Conservation (phyloP, 1,140 invertebrate genomes). For the Subanguina moxae region DNA sequence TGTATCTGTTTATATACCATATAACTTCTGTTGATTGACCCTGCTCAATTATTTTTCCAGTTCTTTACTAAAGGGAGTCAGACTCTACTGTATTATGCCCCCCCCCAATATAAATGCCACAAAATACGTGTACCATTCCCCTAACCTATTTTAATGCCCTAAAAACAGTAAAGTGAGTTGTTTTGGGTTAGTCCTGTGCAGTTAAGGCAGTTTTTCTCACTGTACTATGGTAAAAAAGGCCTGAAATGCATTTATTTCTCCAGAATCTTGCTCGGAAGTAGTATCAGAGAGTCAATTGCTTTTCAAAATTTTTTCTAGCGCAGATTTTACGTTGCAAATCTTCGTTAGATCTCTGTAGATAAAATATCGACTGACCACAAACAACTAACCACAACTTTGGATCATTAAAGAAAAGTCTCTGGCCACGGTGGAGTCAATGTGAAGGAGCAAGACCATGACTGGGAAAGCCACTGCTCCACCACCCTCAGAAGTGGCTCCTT, state of each 20-base stretch:
- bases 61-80: background rate
- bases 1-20: slow-evolving; percentile 8
- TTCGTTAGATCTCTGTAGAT: background rate
- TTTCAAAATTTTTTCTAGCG: background rate
- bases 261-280: too few species aligned
- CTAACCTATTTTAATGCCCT: too few species aligned
- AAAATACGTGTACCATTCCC: too few species aligned
- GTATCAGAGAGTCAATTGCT: too few species aligned
- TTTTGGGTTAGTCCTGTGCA: too few species aligned
- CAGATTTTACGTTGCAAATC: too few species aligned
- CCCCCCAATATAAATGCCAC: too few species aligned
- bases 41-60: background rate
- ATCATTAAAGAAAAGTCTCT: slow-evolving; percentile 56
- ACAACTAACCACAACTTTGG: slow-evolving; percentile 30
- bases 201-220: slow-evolving; percentile 1
- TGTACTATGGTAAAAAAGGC: too few species aligned
- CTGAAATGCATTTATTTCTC: too few species aligned
- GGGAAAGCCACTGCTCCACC: slow-evolving; percentile 55
- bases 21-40: background rate
- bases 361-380: too few species aligned
- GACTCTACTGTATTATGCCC: too few species aligned
- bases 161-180: too few species aligned
- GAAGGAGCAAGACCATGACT: slow-evolving; percentile 51
- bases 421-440: slow-evolving; percentile 42
- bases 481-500: slow-evolving; percentile 52